phyloP scores from a whole-genome alignment of 23 tunicate genomes.

The Trididemnum nubilum region DNA sequence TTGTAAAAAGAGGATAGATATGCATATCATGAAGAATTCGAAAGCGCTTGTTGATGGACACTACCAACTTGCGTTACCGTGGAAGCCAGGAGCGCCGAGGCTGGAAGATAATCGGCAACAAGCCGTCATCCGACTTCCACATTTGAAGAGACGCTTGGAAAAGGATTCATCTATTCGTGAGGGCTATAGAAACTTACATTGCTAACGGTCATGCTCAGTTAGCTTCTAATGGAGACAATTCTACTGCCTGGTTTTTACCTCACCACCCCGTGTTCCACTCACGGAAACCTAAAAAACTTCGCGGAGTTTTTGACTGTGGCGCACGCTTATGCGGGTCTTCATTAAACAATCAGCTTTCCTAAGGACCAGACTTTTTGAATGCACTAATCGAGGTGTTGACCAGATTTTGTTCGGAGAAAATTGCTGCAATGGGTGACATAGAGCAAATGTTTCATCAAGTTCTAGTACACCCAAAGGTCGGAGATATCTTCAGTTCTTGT shows the following conservation, averaged over 20 bases:
- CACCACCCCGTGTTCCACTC: neutral
- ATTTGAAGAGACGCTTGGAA: neutral
- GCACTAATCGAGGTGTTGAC: neutral
- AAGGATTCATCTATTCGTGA: neutral
- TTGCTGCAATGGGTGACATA: neutral
- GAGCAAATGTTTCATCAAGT: neutral
- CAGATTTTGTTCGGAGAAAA: neutral
- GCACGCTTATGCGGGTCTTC: neutral
- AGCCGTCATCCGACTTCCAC: neutral
- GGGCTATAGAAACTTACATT: neutral
- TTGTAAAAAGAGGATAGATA: conserved; percentile 8
- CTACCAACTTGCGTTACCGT: neutral
- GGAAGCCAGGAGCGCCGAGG: neutral
- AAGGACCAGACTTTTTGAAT: neutral
- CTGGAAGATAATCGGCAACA: neutral
- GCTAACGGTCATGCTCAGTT: conserved; percentile 5
- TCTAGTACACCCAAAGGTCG: neutral
- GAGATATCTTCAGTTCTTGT: neutral
- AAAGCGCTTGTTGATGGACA: neutral
- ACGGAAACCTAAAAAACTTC: neutral
- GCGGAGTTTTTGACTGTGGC: neutral
- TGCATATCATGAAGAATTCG: neutral
- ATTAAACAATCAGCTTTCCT: neutral
- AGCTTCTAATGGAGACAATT: neutral
- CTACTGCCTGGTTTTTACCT: neutral